Conservation (phyloP, 2,113 vertebrate genomes). For the Platichthys stellatus region DNA sequence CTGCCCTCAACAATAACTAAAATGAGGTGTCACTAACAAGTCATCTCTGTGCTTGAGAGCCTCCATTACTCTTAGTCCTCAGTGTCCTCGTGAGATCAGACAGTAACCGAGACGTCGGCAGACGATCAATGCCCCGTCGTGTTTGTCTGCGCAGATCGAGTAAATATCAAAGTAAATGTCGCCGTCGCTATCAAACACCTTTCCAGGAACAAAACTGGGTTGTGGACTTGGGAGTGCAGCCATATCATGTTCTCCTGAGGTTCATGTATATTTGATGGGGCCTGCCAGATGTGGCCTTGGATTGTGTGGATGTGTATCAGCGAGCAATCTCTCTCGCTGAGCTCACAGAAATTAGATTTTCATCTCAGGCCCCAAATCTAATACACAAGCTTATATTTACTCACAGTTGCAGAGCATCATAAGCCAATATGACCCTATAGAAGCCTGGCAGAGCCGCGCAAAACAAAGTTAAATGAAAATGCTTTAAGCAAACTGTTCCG, state of each 20-base stretch:
- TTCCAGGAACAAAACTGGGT: conserved; percentile 27
- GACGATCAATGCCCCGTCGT: conserved; percentile 18
- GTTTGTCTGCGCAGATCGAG: conserved; percentile 48
- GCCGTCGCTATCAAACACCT: conserved; percentile 15
- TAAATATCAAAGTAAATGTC: conserved; percentile 65
- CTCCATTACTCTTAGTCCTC: conserved; percentile 44
- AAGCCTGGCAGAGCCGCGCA: conserved; percentile 46
- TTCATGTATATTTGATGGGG: conserved; percentile 76
- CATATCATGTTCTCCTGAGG: conserved; percentile 60
- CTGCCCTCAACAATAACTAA: conserved; percentile 64
- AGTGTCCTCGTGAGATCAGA: conserved; percentile 36
- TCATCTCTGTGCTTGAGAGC: conserved; percentile 65
- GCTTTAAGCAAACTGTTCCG: conserved; percentile 70
- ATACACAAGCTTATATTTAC: conserved; percentile 79
- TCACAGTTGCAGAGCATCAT: conserved; percentile 73
- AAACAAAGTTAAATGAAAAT: conserved; percentile 75
- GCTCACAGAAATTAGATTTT: conserved; percentile 79
- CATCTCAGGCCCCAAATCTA: conserved; percentile 75
- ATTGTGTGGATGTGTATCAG: conserved; percentile 68
- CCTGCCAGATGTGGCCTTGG: conserved; percentile 74
- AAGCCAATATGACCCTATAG: conserved; percentile 75
- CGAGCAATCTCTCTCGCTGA: conserved; percentile 65
- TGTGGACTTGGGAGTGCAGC: conserved; percentile 31
- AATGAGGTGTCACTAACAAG: conserved; percentile 79
- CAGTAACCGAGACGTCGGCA: conserved; percentile 19